A percentile compares a stretch with the other conserved stretches of the same genome.
Evolutionary conservation across 2,888 invertebrate genomes (phyloP).

Genomic region (Schizaphis graminum): DNA sequence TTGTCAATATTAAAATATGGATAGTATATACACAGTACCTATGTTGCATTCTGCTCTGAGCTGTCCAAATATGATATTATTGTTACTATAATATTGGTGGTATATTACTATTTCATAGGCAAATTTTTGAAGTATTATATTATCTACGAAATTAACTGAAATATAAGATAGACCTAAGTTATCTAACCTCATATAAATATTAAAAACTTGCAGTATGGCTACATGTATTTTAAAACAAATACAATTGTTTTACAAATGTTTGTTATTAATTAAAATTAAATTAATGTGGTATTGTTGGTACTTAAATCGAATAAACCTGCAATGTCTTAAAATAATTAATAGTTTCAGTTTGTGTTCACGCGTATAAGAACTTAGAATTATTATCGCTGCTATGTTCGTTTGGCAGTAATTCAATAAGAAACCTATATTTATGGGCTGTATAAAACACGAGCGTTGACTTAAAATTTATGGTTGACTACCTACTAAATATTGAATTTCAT

Average conservation of each 20-base stretch:
- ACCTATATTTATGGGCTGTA: neutral
- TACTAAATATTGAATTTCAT: neutral
- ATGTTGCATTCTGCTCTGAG: no score
- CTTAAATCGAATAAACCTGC: neutral
- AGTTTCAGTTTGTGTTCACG: neutral
- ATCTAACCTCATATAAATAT: no score
- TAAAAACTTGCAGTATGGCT: neutral
- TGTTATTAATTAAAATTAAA: neutral
- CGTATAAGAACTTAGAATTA: neutral
- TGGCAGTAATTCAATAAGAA: neutral
- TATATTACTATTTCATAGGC: neutral
- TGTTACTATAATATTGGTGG: neutral
- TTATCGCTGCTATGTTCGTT: neutral
- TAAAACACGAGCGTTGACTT: neutral
- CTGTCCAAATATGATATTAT: neutral
- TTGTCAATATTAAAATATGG: neutral
- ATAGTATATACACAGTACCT: neutral
- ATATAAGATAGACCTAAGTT: neutral
- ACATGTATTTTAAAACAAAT: neutral
- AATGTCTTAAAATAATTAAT: neutral
- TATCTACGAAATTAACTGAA: neutral
- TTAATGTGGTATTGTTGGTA: neutral
- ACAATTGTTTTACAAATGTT: neutral
- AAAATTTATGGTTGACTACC: neutral
- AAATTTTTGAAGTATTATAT: neutral